Evolutionary conservation across 2,888 invertebrate species (phyloP).

Genomic region (Endomychus coccineus): DNA sequence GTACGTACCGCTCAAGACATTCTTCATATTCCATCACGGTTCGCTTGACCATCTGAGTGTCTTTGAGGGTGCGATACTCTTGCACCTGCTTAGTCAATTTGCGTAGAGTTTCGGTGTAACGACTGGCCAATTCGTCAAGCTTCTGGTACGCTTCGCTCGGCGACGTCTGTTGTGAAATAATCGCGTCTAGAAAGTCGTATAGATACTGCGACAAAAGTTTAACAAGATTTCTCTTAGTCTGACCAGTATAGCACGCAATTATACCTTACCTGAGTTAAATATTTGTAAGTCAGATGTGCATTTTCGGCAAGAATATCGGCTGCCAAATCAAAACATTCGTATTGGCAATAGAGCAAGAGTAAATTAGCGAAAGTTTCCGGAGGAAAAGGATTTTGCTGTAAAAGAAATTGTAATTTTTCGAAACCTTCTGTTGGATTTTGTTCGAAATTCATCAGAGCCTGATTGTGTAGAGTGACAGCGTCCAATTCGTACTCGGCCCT

Average conservation of each 20-base stretch:
- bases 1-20: slow-evolving; percentile 66
- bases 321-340: slow-evolving; percentile 94
- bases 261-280: slow-evolving; percentile 71
- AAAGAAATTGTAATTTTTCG: slow-evolving; percentile 85
- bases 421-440: slow-evolving; percentile 86
- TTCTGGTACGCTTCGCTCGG: slow-evolving; percentile 94
- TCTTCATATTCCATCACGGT: slow-evolving; percentile 57
- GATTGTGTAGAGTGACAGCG: slow-evolving; percentile 94
- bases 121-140: slow-evolving; percentile 87
- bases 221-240: no score
- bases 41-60: slow-evolving; percentile 82
- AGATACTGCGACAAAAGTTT: slow-evolving; percentile 61
- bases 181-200: slow-evolving; percentile 91
- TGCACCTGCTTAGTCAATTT: slow-evolving; percentile 92
- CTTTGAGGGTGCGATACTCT: slow-evolving; percentile 74
- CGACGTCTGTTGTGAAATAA: slow-evolving; percentile 95
- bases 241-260: no score
- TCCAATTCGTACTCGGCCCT: slow-evolving; percentile 95
- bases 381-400: slow-evolving; percentile 94
- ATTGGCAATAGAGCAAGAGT: slow-evolving; percentile 89
- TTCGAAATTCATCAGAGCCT: slow-evolving; percentile 82
- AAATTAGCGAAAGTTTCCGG: slow-evolving; percentile 97
- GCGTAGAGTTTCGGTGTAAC: slow-evolving; percentile 81
- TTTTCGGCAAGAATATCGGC: slow-evolving; percentile 98
- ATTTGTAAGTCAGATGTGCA: slow-evolving; percentile 92